Base-by-base conservation (phyloP, 2,113 vertebrate species). In the Poicephalus meyeri region DNA sequence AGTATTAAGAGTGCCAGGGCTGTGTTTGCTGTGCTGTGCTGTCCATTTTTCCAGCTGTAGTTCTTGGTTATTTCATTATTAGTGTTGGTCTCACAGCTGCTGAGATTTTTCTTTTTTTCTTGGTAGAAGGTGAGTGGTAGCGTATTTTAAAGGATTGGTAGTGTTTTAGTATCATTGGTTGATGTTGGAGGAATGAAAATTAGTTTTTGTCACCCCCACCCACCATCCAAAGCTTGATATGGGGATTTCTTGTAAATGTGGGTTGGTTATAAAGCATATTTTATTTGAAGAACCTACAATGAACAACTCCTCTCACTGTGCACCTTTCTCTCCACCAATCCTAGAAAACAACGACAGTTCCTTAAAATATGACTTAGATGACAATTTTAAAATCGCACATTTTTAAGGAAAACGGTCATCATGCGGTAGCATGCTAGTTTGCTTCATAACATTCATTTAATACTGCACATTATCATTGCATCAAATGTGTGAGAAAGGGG, bases 271-370 rank as follows among this genome's bases (percentile, higher is more conserved):
- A 24, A n/a, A 6, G 12, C 7, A 9, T 64, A 28, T 86, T 86
- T 71, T 63, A 52, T 58, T 64, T 68, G 25, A 69, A 83, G 26
- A 86, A 77, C 25, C 37, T 58, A 14, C 0, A 79, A 39, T 6
- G 44, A 66, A 19, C 12, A 52, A 11, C 9, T 2, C 4, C 3
- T 0, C 0, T 86, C 25, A 14, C 47, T 82, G 21, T 35, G 21
- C 13, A 58, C 56, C 31, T 35, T 41, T 20, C 49, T 20, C 28
- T 13, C 13, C 25, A 11, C 3, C 0, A 28, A 55, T 11, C 14
- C 20, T 33, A 39, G n/a, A 64, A 68, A 80, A 47, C 41, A 24
- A 58, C 41, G 16, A 4, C 10, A 77, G 7, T 71, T 80, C 16
- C 16, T 89, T 42, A 86, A 63, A 64, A 53, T 53, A 3, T 77